Conservation (phyloP, 2,113 vertebrate species). For the Archocentrus centrarchus region DNA sequence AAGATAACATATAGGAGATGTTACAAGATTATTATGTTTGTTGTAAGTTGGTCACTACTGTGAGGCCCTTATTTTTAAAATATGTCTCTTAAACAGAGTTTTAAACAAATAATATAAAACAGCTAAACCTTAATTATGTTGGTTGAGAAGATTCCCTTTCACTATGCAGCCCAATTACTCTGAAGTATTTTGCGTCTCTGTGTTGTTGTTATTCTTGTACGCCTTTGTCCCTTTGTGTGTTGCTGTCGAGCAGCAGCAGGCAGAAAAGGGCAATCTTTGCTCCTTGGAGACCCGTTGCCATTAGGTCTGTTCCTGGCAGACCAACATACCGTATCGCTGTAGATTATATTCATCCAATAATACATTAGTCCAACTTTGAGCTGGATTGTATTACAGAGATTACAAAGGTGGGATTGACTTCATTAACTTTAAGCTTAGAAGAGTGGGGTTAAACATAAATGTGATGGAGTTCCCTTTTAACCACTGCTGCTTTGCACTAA, state of each 20-base stretch:
- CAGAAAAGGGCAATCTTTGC: slow-evolving; percentile 37
- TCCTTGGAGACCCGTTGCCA: slow-evolving; percentile 34
- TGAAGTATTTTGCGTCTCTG: slow-evolving; percentile 1
- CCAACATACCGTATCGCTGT: slow-evolving; percentile 26
- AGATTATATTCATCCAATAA: slow-evolving; percentile 34
- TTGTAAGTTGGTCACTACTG: neutral
- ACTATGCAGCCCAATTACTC: neutral
- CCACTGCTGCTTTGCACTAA: neutral
- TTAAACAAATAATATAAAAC: neutral
- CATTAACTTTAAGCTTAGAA: neutral
- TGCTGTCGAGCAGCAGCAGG: slow-evolving; percentile 23
- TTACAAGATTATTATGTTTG: neutral
- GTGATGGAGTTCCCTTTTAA: neutral
- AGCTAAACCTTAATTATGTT: neutral
- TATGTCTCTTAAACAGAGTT: neutral
- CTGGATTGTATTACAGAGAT: slow-evolving; percentile 22
- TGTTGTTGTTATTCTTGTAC: slow-evolving; percentile 20
- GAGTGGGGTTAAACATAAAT: slow-evolving; percentile 20
- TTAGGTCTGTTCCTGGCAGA: slow-evolving; percentile 30
- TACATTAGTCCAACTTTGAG: neutral
- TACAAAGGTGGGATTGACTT: slow-evolving; percentile 13
- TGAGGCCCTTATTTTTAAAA: neutral
- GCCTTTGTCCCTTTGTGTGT: slow-evolving; percentile 27
- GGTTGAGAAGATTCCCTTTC: neutral
- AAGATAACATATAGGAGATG: too few relatives aligned